phyloP scores from a whole-genome alignment of 2,113 vertebrate genomes.

The Chaetodon auriga region DNA sequence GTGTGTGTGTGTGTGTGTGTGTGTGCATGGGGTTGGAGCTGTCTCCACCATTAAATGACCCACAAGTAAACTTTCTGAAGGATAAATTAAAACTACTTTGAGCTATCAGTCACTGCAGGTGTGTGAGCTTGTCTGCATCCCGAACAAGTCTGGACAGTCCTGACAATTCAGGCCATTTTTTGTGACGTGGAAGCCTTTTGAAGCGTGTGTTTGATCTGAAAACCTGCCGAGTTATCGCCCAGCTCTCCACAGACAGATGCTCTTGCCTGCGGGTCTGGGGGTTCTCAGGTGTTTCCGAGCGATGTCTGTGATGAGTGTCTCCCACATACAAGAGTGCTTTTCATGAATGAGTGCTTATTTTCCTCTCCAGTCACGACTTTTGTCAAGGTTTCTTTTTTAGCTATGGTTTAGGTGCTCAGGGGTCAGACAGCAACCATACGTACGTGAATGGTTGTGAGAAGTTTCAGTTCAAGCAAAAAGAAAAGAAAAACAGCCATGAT shows the following conservation, averaged over 20 bases:
- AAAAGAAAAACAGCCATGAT: constrained; percentile 1
- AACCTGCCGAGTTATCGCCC: constrained; percentile 40
- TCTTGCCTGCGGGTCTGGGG: constrained; percentile 18
- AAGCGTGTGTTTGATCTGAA: constrained; percentile 69
- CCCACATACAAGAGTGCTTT: background rate
- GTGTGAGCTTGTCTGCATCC: constrained; percentile 17
- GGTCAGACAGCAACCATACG: background rate
- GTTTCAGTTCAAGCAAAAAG: background rate
- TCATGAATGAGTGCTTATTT: background rate
- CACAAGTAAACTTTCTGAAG: background rate
- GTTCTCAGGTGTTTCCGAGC: constrained; percentile 48
- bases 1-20: too few relatives aligned
- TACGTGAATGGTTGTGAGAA: background rate
- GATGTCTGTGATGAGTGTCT: constrained; percentile 5
- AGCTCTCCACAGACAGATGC: constrained; percentile 28
- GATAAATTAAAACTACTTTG: constrained; percentile 19
- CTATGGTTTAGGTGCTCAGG: background rate
- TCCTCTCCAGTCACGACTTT: background rate
- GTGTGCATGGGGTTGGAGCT: too few relatives aligned
- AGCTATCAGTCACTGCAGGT: background rate
- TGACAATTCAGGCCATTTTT: constrained; percentile 31
- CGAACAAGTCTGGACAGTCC: constrained; percentile 39
- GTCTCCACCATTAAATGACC: constrained; percentile 14
- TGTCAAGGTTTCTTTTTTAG: background rate
- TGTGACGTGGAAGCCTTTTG: constrained; percentile 49